phyloP scores from a whole-genome alignment of 2,888 invertebrate genomes.

The Ornithoptera alexandrae region DNA sequence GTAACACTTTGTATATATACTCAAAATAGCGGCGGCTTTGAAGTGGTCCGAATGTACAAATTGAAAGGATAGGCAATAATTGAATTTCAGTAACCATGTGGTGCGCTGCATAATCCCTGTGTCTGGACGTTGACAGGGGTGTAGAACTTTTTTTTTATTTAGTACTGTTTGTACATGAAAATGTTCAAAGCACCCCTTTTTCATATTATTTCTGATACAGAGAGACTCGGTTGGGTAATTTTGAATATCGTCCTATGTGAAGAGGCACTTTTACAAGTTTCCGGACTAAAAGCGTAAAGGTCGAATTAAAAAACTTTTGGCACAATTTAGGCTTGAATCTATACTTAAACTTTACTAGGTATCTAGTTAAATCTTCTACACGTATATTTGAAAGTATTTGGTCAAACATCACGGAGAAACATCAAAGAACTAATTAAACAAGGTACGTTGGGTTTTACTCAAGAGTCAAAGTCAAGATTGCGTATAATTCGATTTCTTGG shows the following conservation, averaged over 20 bases:
- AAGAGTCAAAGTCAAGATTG: conserved; percentile 46
- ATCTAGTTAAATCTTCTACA: background rate
- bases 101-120: conserved; percentile 37
- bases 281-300: too few relatives aligned
- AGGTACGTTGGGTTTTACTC: conserved; percentile 34
- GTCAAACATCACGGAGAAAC: background rate
- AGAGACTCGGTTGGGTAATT: background rate
- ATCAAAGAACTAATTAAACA: conserved; percentile 52
- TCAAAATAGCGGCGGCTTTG: conserved; percentile 26
- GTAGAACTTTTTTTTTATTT: conserved; percentile 21
- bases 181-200: background rate
- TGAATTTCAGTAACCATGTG: conserved; percentile 53
- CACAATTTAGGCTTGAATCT: too few relatives aligned
- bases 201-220: background rate
- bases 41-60: conserved; percentile 41
- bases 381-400: background rate
- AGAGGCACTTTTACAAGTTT: too few relatives aligned
- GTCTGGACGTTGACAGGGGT: conserved; percentile 27
- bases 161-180: conserved; percentile 15
- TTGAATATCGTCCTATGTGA: too few relatives aligned
- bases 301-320: too few relatives aligned
- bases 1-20: conserved; percentile 10
- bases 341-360: too few relatives aligned
- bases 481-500: conserved; percentile 57
- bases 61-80: conserved; percentile 57